Percentiles rank a stretch among this genome's conserved stretches.
Conservation (phyloP, 2,113 vertebrate genomes). For the Cepphus grylle region DNA sequence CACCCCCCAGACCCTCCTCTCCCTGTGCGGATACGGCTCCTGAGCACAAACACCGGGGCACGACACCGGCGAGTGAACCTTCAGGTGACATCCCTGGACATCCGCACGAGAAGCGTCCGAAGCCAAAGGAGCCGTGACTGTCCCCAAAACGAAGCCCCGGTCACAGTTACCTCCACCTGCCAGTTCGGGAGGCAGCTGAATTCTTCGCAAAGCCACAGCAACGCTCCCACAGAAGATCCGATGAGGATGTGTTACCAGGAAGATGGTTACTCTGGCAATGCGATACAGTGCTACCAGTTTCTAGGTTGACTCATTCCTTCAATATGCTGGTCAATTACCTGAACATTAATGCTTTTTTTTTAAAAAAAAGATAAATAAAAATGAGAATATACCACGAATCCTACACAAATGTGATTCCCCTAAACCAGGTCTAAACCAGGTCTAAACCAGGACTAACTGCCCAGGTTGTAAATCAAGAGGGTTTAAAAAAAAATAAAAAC, state of each 20-base stretch:
- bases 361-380: not conserved
- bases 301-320: slow-evolving; percentile 23
- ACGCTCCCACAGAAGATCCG: not conserved
- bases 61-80: not conserved
- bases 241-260: not conserved
- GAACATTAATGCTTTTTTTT: not conserved
- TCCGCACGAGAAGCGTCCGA: not conserved
- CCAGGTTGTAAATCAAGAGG: not conserved
- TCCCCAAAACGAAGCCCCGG: not conserved
- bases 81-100: no score
- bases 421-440: not conserved
- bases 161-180: not conserved
- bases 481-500: not conserved
- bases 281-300: not conserved
- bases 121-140: not conserved
- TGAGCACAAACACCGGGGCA: not conserved
- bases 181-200: not conserved
- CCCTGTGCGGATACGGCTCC: not conserved
- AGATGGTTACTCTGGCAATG: not conserved
- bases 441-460: not conserved
- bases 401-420: not conserved
- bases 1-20: no score
- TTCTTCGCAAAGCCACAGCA: not conserved
- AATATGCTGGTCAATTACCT: not conserved
- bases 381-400: not conserved